Percentiles rank a stretch among this genome's conserved stretches.
Conservation (phyloP, 2,797 vertebrate genomes). For the Neomorphus geoffroyi region DNA sequence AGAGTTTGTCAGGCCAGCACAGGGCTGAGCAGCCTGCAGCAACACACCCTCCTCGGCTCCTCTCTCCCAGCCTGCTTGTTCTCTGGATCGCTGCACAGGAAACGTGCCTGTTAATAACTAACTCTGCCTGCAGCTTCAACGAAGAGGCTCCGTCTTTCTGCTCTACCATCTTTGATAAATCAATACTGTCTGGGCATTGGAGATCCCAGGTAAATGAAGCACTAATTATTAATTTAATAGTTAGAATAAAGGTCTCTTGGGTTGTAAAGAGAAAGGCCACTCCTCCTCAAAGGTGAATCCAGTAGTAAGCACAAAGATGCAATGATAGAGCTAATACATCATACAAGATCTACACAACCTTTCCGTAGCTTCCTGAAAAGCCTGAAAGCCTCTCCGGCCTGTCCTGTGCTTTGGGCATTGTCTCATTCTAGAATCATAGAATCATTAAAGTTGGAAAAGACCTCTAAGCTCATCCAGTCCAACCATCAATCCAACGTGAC, state of each 20-base stretch:
- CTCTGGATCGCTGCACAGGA: neutral
- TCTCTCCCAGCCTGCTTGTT: neutral
- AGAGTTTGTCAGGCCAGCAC: no score
- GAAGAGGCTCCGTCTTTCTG: neutral
- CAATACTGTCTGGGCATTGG: constrained; percentile 40
- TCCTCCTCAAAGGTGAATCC: neutral
- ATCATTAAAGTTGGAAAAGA: no score
- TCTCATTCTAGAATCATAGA: neutral
- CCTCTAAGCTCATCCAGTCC: no score
- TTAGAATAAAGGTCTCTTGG: neutral
- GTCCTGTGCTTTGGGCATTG: neutral
- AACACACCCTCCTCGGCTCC: neutral
- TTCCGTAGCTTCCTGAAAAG: neutral
- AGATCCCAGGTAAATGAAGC: neutral
- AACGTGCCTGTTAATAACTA: neutral
- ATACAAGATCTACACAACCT: neutral
- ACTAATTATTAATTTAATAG: constrained; percentile 57
- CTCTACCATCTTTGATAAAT: neutral
- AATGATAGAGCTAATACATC: neutral
- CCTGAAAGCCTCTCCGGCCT: neutral
- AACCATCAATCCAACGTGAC: no score
- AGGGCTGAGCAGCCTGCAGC: neutral
- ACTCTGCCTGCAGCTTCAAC: neutral
- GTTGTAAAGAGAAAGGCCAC: neutral
- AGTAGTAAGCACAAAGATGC: neutral